A percentile compares a stretch with the other conserved stretches of the same genome.
phyloP scores from a whole-genome alignment of 2,888 invertebrate species.

The Matsumyia berberina region DNA sequence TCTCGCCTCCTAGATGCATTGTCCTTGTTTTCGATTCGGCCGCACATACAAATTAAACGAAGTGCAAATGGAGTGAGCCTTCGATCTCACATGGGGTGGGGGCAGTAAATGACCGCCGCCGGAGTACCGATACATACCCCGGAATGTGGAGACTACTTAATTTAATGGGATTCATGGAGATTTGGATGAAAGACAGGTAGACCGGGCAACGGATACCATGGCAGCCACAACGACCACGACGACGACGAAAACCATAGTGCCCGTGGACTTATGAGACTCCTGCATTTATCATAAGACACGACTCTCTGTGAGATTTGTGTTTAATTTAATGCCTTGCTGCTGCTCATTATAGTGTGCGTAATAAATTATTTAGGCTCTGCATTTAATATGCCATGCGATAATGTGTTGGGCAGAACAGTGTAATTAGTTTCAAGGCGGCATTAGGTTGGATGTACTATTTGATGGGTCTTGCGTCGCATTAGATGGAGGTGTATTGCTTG shows the following conservation, averaged over 20 bases:
- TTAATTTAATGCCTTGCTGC: constrained; percentile 75
- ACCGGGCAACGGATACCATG: constrained; percentile 52
- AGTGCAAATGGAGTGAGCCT: constrained; percentile 66
- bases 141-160: constrained; percentile 75
- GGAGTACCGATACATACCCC: constrained; percentile 34
- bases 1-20: constrained; percentile 69
- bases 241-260: constrained; percentile 43
- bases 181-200: constrained; percentile 75
- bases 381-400: constrained; percentile 73
- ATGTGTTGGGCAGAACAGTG: constrained; percentile 72
- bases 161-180: constrained; percentile 76
- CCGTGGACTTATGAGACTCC: constrained; percentile 70
- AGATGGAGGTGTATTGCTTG: constrained; percentile 31
- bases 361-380: constrained; percentile 76
- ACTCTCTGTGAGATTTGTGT: constrained; percentile 69
- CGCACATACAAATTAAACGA: constrained; percentile 71
- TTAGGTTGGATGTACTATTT: constrained; percentile 55
- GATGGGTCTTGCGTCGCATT: constrained; percentile 30
- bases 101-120: constrained; percentile 48
- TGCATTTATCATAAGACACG: constrained; percentile 76
- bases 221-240: constrained; percentile 42
- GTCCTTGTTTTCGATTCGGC: constrained; percentile 71
- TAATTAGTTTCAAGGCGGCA: constrained; percentile 71
- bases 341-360: constrained; percentile 74
- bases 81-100: constrained; percentile 67